Evolutionary conservation across 2,113 vertebrate species (phyloP).

Genomic region (Plotosus lineatus): DNA sequence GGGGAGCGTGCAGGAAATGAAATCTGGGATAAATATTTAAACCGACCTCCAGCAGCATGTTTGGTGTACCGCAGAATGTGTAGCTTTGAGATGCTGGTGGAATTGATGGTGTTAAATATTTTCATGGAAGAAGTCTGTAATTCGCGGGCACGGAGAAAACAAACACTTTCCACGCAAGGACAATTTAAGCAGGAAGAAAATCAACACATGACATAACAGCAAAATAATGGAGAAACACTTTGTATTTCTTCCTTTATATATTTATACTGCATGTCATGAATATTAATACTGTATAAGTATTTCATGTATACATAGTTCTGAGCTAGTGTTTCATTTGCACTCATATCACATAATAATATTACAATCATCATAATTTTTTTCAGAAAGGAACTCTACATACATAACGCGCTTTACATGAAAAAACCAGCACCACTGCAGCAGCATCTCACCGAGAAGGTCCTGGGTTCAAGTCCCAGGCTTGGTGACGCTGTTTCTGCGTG

Average conservation of each 20-base stretch:
- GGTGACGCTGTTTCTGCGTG: no score
- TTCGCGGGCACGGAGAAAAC: not conserved
- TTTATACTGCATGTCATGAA: no score
- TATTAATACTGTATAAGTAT: no score
- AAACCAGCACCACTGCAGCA: no score
- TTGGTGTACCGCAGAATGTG: conserved; percentile 56
- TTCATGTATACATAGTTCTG: no score
- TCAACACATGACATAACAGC: not conserved
- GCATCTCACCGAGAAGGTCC: no score
- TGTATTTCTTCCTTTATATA: not conserved
- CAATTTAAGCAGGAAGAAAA: not conserved
- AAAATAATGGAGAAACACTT: not conserved
- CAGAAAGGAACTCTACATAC: no score
- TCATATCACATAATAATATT: not conserved
- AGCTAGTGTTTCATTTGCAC: not conserved
- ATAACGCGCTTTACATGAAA: no score
- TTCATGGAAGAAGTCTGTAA: not conserved
- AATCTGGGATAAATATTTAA: conserved; percentile 74
- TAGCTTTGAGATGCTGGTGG: conserved; percentile 31
- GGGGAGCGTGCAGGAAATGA: conserved; percentile 60
- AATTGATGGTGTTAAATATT: conserved; percentile 15
- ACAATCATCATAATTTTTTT: not conserved
- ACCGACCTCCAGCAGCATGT: conserved; percentile 64
- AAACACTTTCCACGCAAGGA: not conserved
- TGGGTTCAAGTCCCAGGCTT: no score